Base-by-base conservation (phyloP, 2,888 invertebrate species). In the Teinopalpus imperialis region DNA sequence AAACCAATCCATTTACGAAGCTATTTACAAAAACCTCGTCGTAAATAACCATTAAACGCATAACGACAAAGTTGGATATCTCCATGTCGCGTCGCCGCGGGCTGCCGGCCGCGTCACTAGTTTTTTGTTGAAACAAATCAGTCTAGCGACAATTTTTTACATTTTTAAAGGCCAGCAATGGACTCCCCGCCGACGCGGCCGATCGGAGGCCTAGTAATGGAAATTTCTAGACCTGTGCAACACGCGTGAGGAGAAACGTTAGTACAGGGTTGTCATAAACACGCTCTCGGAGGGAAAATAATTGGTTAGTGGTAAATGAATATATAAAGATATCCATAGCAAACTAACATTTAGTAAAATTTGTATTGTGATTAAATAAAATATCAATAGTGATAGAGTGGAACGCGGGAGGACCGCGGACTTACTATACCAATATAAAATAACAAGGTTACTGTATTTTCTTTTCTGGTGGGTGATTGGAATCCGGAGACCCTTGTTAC, bases 161-260 rank as follows among this genome's bases (percentile, higher is more conserved):
- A 9, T 20, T 43, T 43, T 36, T 36, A 21, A 8, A 10, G 8
- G 12, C 16, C 8, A n/a, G 21, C 26, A 3, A 13, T 5, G 42
- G 27, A 34, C 27, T 16, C 27, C 34, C 35, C 29, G 43, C 35
- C 5, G 43, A 2, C 35, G 3, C 31, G n/a, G 5, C 4, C 41
- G 26, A 2, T 2, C 27, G 12, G 2, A 20, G 34, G 18, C 34
- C 27, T 43, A 43, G 43, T 35, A 35, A 35, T 29, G 20, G 35
- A 36, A 21, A 14, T 20, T 35, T 35, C 35, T 43, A 43, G 43
- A 43, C 35, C 16, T 36, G 29, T 41, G n/a, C 34, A 7, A 31
- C 35, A 23, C 29, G 27, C 42, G 35, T 43, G 26, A 43, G 27
- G 13, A 10, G 13, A 24, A 26, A 41, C 3, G 8, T 8, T 14